Conservation (phyloP, 2,113 vertebrate species). For the Galbula dea region DNA sequence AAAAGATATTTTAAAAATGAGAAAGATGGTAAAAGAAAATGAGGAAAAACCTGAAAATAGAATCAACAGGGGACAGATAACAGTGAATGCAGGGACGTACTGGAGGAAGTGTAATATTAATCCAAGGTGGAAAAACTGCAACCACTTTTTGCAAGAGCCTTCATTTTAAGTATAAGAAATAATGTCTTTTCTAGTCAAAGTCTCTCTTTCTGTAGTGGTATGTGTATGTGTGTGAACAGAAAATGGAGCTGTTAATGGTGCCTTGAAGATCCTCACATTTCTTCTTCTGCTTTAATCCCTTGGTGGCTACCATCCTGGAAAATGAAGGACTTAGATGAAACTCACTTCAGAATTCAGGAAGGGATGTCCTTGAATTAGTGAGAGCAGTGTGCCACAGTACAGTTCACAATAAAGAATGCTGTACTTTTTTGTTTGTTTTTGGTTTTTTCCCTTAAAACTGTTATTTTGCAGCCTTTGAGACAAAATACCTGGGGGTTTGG, state of each 20-base stretch:
- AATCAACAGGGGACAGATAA: conserved; percentile 11
- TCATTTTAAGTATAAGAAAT: neutral
- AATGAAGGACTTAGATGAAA: neutral
- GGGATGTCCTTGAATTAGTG: neutral
- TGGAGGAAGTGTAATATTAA: neutral
- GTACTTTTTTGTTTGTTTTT: neutral
- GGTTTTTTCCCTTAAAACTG: neutral
- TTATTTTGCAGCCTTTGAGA: conserved; percentile 29
- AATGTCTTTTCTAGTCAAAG: neutral
- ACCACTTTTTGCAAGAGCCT: neutral
- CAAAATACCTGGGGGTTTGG: conserved; percentile 25
- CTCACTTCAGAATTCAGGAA: conserved; percentile 33
- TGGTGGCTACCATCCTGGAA: neutral
- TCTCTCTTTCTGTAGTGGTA: neutral
- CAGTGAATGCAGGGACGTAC: neutral
- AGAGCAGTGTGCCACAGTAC: neutral
- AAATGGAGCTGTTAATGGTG: conserved; percentile 30
- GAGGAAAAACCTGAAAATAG: neutral
- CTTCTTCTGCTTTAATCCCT: conserved; percentile 15
- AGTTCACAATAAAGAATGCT: conserved; percentile 1
- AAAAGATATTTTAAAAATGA: conserved; percentile 48
- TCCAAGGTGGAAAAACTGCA: neutral
- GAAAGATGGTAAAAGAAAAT: neutral
- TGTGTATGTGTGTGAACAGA: neutral
- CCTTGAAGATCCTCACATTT: neutral